Conservation (phyloP, 2,888 invertebrate genomes). For the Electrophaes corylata region DNA sequence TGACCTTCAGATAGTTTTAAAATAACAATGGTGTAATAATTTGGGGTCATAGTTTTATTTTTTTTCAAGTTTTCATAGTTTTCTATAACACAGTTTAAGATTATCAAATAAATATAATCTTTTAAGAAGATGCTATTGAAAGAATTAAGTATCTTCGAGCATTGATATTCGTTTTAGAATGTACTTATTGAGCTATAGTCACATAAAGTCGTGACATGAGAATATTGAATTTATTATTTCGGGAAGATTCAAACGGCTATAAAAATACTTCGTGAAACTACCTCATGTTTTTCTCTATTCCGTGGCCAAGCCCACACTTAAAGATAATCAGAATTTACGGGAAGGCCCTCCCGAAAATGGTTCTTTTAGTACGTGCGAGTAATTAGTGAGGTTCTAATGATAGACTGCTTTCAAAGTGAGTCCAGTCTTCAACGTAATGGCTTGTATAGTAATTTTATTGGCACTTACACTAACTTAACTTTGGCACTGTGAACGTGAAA, state of each 20-base stretch:
- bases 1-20: too few species aligned
- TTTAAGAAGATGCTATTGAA: too few species aligned
- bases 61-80: too few species aligned
- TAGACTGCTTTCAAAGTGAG: constrained; percentile 48
- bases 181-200: too few species aligned
- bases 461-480: constrained; percentile 47
- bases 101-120: too few species aligned
- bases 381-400: constrained; percentile 72
- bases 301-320: constrained; percentile 63
- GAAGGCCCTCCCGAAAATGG: constrained; percentile 63
- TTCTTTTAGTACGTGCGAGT: constrained; percentile 67
- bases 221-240: background rate
- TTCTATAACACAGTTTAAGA: too few species aligned
- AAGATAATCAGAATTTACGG: constrained; percentile 83
- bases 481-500: constrained; percentile 35
- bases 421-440: constrained; percentile 53
- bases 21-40: too few species aligned
- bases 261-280: constrained; percentile 4
- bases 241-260: background rate
- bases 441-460: constrained; percentile 56
- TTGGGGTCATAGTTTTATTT: too few species aligned
- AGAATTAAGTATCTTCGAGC: too few species aligned
- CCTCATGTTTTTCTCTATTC: constrained; percentile 20
- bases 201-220: too few species aligned
- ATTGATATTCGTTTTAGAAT: too few species aligned